These are phyloP conservation scores for Halyomorpha halys DNA, from an alignment of 1,140 invertebrate species.

Conservation along the genomic window DNA sequence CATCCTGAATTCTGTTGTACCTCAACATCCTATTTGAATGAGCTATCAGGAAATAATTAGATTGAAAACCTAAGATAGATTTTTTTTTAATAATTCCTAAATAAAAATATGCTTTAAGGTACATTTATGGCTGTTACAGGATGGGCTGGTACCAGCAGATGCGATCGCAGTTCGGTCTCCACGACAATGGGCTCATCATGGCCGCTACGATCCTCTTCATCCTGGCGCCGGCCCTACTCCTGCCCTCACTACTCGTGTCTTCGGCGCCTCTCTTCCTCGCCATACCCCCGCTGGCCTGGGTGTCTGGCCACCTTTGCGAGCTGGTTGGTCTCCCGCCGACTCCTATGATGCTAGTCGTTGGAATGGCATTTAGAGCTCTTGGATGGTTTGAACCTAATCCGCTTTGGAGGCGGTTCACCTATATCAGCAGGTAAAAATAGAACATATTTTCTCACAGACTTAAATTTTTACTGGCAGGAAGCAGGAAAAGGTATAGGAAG, in stretches of 20 bases:
- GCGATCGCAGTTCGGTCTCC: neutral
- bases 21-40: too few relatives aligned
- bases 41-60: too few relatives aligned
- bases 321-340: neutral
- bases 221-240: neutral
- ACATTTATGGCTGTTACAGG: neutral
- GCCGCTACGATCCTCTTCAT: neutral
- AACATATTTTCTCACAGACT: too few relatives aligned
- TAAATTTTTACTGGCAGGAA: too few relatives aligned
- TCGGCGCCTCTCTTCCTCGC: neutral
- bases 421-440: neutral
- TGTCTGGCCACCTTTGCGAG: neutral
- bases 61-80: too few relatives aligned
- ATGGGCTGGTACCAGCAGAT: slow-evolving; percentile 14
- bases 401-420: neutral
- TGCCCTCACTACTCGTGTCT: neutral
- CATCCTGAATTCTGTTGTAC: too few relatives aligned
- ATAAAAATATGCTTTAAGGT: too few relatives aligned
- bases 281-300: neutral
- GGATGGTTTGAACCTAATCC: neutral
- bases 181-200: neutral
- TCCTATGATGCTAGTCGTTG: neutral
- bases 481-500: too few relatives aligned
- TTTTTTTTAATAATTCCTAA: too few relatives aligned
- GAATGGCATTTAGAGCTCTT: neutral